Evolutionary conservation across 2,113 vertebrate genomes (phyloP).

Genomic region (Semicossyphus pulcher): DNA sequence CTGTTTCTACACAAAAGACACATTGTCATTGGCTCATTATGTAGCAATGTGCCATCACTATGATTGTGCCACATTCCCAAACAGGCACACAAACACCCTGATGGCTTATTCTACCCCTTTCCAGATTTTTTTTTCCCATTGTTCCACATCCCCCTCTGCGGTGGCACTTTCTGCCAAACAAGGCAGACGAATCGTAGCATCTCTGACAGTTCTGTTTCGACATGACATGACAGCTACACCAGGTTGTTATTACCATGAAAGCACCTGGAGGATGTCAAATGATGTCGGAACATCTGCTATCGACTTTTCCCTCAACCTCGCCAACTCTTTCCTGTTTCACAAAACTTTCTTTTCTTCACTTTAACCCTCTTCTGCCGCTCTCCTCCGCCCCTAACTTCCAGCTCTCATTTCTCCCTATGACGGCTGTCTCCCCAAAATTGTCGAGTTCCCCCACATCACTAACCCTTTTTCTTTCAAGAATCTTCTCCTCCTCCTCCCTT

Average conservation of each 20-base stretch:
- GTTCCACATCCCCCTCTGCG: neutral
- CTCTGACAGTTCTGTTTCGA: neutral
- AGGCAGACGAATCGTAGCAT: neutral
- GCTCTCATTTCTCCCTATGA: conserved; percentile 16
- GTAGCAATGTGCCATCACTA: neutral
- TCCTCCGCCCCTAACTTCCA: neutral
- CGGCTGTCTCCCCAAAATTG: conserved; percentile 16
- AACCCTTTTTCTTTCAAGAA: neutral
- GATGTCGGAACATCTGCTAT: conserved; percentile 7
- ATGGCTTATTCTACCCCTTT: no score
- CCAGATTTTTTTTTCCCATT: neutral
- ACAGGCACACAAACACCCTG: neutral
- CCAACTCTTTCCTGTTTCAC: neutral
- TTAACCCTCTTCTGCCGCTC: neutral
- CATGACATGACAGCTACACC: conserved; percentile 17
- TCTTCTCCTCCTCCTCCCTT: neutral
- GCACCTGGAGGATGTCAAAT: conserved; percentile 10
- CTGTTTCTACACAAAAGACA: neutral
- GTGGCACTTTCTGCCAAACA: conserved; percentile 1
- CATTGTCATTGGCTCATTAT: neutral
- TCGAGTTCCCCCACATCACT: neutral
- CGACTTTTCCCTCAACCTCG: conserved; percentile 6
- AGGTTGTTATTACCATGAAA: conserved; percentile 15
- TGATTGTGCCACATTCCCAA: neutral
- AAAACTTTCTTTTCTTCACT: conserved; percentile 2